Base-by-base conservation (phyloP, 1,140 invertebrate species). In the Nylanderia fulva region DNA sequence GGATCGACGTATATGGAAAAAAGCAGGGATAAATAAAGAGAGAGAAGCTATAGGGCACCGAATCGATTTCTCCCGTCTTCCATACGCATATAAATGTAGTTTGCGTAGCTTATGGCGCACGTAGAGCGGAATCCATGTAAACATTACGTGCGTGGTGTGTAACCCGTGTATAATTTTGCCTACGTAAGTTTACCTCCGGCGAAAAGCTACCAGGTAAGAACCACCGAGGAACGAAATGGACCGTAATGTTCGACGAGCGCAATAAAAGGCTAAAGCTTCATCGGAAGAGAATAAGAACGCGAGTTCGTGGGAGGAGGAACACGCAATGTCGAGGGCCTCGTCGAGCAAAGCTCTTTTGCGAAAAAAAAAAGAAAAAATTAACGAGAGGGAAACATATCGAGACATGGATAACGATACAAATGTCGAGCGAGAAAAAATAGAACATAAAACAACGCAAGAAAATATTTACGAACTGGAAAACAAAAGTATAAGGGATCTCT, bases 261-360 rank as follows among this genome's bases (percentile, higher is more conserved):
- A 36, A 39, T 33, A 80, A 80, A 80, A 71, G 39, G 52, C 48
- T 80, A 56, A 69, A 80, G 63, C 76, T 80, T 71, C 64, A 80
- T 71, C 21, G 64, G 69, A 56, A 24, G 9, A 42, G 36, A 54
- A 79, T 79, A 79, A 80, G 68, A 80, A 8, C n/a, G 63, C 27
- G 21, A 68, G 63, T 54, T 7, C 60, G 18, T 52, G 54, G 8
- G 48, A n/a, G 21, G 9, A n/a, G 13, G 39, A 60, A 0, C 36
- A 42, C 8, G 64, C 48, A 80, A 80, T 80, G 69, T 80, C 48
- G 63, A 39, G 45, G 45, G 48, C 9, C 54, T 69, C 61, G 27
- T 13, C 18, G 27, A 29, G 9, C 54, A 21, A 27, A 27, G 1
- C 2, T 13, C 39, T n/a, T 13, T 27, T 18, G 18, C 27, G n/a